Evolutionary conservation across 92 coral and sea anemone species (phyloP), one percentile per base, ranked within the genome.

Genomic region (Ricordea florida): DNA sequence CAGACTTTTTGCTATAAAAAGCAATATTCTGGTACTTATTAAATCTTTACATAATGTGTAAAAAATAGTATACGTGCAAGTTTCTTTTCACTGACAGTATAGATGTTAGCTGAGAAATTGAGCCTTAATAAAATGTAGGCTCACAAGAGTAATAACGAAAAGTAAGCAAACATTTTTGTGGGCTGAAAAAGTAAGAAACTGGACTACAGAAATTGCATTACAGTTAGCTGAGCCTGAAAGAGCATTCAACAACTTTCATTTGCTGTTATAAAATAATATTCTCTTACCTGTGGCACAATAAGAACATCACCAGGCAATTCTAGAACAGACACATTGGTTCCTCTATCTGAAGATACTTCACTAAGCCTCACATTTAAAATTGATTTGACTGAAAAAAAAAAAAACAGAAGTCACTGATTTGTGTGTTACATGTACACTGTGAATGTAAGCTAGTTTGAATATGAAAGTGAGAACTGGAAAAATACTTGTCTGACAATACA

Each of bases 301-400:
- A 90, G 89, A n/a, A 90, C 81, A 73, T 90, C 96, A 47, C 96
- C 96, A 22, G 87, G 89, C 9, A 90, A 42, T 17, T 90, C 96
- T 34, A 90, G 62, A n/a, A 90, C 61, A 13, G 96, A 82, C 14
- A 87, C 92, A 55, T 90, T 90, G 17, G 11, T 40, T 36, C 51
- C 55, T 23, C 40, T 58, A 42, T 38, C 72, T 58, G 59, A 27
- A 29, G 48, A 11, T n/a, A n/a, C 28, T 20, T 75, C 89, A 69
- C 96, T 82, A 26, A 90, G 48, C 34, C 60, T 83, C 14, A 87
- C 85, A 79, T 84, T 88, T 18, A 88, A 43, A 38, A 84, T 78
- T 18, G 93, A 64, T 32, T 84, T 88, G 6, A 84, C 93, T 88
- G 67, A 34, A 56, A 62, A 57, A 7, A 9, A 40, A 17, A 37